Conservation (phyloP, 2,888 invertebrate genomes). For the Melanchra persicariae region DNA sequence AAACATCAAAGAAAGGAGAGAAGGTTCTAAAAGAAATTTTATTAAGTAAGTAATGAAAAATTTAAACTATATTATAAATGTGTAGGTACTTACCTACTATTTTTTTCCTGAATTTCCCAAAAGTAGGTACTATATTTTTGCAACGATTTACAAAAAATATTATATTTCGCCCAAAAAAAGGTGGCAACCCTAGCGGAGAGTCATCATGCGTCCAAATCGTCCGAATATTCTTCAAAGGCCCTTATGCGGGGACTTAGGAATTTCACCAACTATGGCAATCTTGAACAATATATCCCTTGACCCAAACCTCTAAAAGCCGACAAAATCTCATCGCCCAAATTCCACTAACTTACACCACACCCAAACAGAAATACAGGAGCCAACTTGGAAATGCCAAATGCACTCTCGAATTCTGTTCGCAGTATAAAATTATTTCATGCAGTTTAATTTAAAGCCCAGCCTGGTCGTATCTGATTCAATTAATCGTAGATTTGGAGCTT, state of each 20-base stretch:
- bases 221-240: not conserved
- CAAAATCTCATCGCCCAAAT: not conserved
- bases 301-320: not conserved
- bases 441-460: conserved; percentile 23
- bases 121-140: no score
- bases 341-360: conserved; percentile 58
- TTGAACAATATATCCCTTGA: not conserved
- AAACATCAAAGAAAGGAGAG: no score
- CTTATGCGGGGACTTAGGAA: not conserved
- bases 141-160: no score
- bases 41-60: no score
- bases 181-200: no score
- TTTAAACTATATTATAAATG: no score
- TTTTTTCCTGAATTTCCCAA: no score
- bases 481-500: conserved; percentile 46
- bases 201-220: not conserved
- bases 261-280: not conserved
- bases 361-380: conserved; percentile 54
- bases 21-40: no score
- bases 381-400: conserved; percentile 62
- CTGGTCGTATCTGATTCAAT: conserved; percentile 51
- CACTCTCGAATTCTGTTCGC: conserved; percentile 51
- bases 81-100: no score
- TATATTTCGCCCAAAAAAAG: no score
- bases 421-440: conserved; percentile 52